These are phyloP conservation scores for Dasyornis broadbenti DNA, from an alignment of 2,113 vertebrate species.

Conservation along the genomic window DNA sequence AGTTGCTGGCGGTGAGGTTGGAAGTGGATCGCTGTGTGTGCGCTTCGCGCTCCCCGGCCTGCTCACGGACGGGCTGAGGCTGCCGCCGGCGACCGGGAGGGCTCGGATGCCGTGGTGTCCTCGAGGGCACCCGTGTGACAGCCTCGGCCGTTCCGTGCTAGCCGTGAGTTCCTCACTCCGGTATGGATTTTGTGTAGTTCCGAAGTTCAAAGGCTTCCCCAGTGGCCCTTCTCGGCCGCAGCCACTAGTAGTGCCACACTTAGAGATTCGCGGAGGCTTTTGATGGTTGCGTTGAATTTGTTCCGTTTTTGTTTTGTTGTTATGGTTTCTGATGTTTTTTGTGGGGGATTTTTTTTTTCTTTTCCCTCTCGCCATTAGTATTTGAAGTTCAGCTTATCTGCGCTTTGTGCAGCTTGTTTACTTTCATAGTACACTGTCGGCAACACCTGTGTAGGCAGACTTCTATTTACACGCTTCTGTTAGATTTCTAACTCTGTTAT, in stretches of 20 bases:
- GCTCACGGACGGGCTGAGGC: not conserved
- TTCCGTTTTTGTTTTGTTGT: not conserved
- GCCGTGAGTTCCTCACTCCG: not conserved
- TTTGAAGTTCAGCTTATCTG: not conserved
- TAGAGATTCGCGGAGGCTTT: not conserved
- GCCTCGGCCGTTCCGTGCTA: accelerated
- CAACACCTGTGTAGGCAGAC: not conserved
- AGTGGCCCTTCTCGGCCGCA: not conserved
- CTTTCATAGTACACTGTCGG: not conserved
- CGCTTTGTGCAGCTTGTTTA: not conserved
- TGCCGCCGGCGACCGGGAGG: not conserved
- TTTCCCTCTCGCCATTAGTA: accelerated
- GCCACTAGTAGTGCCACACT: not conserved
- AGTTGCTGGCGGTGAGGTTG: not conserved
- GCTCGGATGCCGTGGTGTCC: not conserved
- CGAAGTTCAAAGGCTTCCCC: not conserved
- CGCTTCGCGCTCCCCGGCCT: not conserved
- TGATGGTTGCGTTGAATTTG: not conserved
- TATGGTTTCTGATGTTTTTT: not conserved
- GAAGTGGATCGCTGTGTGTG: not conserved
- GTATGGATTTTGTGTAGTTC: accelerated
- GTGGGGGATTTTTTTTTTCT: accelerated
- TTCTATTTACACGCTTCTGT: not conserved
- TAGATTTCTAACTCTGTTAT: not conserved
- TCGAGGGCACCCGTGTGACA: not conserved